Percentiles rank a stretch among this genome's conserved stretches.
These are phyloP conservation scores for Enteromius unitaeniatus DNA, from an alignment of 2,797 vertebrate genomes.

Conservation along the genomic window DNA sequence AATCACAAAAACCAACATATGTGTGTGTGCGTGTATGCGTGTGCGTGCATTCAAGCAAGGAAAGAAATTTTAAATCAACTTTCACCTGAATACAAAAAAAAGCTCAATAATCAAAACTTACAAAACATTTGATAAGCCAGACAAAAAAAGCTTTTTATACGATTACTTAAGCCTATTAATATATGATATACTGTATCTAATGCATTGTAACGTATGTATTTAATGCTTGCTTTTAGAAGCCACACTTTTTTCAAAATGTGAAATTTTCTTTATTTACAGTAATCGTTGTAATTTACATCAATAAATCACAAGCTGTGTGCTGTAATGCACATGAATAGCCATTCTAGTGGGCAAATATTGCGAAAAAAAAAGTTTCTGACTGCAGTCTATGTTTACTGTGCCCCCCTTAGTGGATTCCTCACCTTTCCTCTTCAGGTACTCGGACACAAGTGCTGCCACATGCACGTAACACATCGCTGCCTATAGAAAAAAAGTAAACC, in stretches of 20 bases:
- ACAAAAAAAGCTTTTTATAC: neutral
- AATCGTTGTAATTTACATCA: neutral
- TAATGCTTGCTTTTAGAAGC: neutral
- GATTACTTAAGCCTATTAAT: neutral
- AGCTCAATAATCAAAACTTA: neutral
- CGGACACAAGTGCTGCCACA: constrained; percentile 95
- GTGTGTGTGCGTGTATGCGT: neutral
- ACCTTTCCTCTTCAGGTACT: constrained; percentile 97
- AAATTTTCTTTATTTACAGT: neutral
- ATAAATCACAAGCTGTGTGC: neutral
- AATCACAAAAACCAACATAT: no score
- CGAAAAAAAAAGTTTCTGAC: neutral
- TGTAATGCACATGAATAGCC: neutral
- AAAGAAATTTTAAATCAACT: neutral
- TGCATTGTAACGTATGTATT: neutral
- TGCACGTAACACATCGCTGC: constrained; percentile 98
- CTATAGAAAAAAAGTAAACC: constrained; percentile 70
- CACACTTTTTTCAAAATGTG: neutral
- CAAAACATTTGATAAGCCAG: neutral
- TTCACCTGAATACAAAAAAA: neutral
- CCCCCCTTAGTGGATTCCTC: constrained; percentile 52
- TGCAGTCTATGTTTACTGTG: neutral
- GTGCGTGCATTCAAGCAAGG: constrained; percentile 1
- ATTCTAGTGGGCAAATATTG: neutral
- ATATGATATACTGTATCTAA: neutral